Base-by-base conservation (phyloP, 2,888 invertebrate genomes). In the Cataglyphis cursor region DNA sequence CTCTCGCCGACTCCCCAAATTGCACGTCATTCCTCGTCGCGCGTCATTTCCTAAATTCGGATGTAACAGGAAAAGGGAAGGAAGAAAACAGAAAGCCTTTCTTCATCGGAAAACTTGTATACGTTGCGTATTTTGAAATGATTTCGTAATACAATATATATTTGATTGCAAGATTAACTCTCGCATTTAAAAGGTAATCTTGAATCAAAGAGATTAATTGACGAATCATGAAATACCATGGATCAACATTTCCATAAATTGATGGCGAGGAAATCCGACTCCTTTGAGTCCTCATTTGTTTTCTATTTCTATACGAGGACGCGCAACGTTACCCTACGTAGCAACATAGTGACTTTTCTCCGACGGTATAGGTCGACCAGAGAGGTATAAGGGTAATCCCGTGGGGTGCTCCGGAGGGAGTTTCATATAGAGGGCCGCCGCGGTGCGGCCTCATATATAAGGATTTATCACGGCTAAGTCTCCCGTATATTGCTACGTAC, bases 391-490 rank as follows among this genome's bases (percentile, higher is more conserved):
- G 90, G 92, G 94, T 94, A 94, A 94, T 94, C 94, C 94, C 94
- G 90, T 91, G 93, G 93, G 93, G 91, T 90, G 92, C 91, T 89
- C 91, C 91, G 91, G 90, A 90, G 92, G 93, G 92, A 93, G 93
- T 93, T 94, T 94, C 92, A 94, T 94, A 94, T 94, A 93, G 93
- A 94, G 92, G 90, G 90, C 92, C 90, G 92, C 92, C 92, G 90
- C 91, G 91, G 92, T 92, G 93, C 91, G 93, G 93, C 93, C 94
- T 94, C 94, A 94, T 94, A 94, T 94, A 94, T 94, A 94, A 94
- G 94, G 94, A 94, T 94, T 94, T 94, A 94, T 94, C 94, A 94
- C 93, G 92, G 93, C 93, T 94, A 94, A 94, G 93, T 94, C 94
- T 93, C 90, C 93, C 93, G 94, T 94, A 94, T 94, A 94, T 94